These are phyloP conservation scores for Nemapogon koenigi DNA, from an alignment of 2,888 invertebrate species.

Conservation along the genomic window DNA sequence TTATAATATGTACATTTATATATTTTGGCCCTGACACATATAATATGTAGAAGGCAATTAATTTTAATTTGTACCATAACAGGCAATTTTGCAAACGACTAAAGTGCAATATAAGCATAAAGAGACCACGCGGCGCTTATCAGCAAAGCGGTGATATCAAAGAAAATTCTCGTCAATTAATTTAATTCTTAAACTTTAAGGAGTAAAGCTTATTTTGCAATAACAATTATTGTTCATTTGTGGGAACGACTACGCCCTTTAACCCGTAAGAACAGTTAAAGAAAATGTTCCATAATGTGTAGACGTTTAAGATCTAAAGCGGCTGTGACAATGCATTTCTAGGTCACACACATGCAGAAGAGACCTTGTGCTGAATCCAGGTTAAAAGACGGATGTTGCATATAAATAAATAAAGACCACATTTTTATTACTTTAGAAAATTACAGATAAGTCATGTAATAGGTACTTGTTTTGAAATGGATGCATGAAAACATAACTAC, in stretches of 20 bases:
- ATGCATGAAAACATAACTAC: too few relatives aligned
- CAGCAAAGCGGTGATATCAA: constrained; percentile 44
- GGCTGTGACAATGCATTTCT: constrained; percentile 28
- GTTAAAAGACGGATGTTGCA: constrained; percentile 29
- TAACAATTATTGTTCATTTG: constrained; percentile 30
- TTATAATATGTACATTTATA: too few relatives aligned
- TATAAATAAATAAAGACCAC: too few relatives aligned
- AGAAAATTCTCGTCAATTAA: constrained; percentile 28
- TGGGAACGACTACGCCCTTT: constrained; percentile 40
- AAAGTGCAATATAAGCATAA: constrained; percentile 30
- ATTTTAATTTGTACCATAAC: constrained; percentile 45
- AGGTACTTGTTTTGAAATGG: too few relatives aligned
- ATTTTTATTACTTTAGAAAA: too few relatives aligned
- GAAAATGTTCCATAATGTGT: constrained; percentile 33
- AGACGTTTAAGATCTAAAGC: constrained; percentile 12
- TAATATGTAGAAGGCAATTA: constrained; percentile 32
- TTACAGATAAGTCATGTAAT: too few relatives aligned
- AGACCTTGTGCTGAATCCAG: constrained; percentile 38
- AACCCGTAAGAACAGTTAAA: constrained; percentile 30
- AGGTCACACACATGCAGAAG: constrained; percentile 45
- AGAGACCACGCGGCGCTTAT: constrained; percentile 34
- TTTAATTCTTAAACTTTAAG: constrained; percentile 28
- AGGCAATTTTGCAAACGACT: constrained; percentile 30
- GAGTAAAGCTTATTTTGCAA: constrained; percentile 27
- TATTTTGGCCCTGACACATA: constrained; percentile 44